Conservation (phyloP, 2,888 invertebrate genomes). For the Penaeus monodon region DNA sequence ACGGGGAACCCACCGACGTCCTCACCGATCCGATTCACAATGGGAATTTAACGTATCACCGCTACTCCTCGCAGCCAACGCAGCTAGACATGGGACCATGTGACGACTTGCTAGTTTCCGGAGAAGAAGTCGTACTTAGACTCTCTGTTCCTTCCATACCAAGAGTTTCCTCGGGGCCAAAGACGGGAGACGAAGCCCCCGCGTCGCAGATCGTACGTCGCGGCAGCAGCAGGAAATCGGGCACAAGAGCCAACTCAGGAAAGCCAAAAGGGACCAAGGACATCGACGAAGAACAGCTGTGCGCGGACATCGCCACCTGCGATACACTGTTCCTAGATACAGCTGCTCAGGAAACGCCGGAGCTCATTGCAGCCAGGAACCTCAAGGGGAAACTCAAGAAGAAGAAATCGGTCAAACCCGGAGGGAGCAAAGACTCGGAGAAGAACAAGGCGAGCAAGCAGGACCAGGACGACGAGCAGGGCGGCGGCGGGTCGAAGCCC, state of each 20-base stretch:
- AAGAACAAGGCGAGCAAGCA: not conserved
- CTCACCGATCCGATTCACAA: conserved; percentile 28
- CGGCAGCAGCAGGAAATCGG: conserved; percentile 1
- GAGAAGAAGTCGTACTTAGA: conserved; percentile 38
- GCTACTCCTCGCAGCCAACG: conserved; percentile 43
- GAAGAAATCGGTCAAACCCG: conserved; percentile 51
- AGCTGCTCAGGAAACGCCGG: conserved; percentile 60
- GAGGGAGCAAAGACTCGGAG: conserved; percentile 8
- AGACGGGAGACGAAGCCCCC: conserved; percentile 10
- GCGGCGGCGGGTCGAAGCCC: not conserved
- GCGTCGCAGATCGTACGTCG: not conserved
- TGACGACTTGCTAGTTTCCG: conserved; percentile 41
- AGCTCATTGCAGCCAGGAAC: conserved; percentile 61
- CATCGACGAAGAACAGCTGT: conserved; percentile 48
- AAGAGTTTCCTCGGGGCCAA: not conserved
- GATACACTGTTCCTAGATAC: conserved; percentile 64
- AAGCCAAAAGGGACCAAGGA: conserved; percentile 14
- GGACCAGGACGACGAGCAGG: not conserved
- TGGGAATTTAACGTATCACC: conserved; percentile 29
- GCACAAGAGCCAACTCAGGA: conserved; percentile 11
- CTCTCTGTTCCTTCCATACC: conserved; percentile 36
- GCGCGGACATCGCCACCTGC: conserved; percentile 61
- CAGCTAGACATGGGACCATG: conserved; percentile 51
- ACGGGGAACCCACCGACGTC: conserved; percentile 26
- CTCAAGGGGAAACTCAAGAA: conserved; percentile 63